A percentile compares a stretch with the other conserved stretches of the same genome.
Conservation (phyloP, 2,113 vertebrate genomes). For the Podarcis cretensis region DNA sequence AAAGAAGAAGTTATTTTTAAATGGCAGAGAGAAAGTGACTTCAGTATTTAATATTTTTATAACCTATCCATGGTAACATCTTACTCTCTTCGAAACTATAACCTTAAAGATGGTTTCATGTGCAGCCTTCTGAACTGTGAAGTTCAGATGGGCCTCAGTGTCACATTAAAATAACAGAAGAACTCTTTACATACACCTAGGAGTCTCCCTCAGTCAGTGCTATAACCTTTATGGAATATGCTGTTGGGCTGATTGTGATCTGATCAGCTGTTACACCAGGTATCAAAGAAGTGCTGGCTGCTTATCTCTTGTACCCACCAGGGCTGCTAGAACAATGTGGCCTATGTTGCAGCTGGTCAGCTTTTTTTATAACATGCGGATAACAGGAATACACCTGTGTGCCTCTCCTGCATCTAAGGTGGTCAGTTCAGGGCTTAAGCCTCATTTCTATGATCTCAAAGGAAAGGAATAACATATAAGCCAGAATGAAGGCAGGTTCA, state of each 20-base stretch:
- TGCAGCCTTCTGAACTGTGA: background rate
- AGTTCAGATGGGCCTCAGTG: background rate
- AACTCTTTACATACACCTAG: background rate
- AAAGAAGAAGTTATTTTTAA: constrained; percentile 15
- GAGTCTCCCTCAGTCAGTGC: background rate
- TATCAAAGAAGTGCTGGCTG: background rate
- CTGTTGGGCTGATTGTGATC: background rate
- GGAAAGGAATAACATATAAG: background rate
- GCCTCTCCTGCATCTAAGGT: background rate
- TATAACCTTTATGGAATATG: background rate
- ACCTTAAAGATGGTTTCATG: no score
- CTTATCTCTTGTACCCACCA: background rate
- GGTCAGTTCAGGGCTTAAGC: background rate
- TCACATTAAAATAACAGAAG: background rate
- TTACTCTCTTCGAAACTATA: background rate
- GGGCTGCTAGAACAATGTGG: background rate
- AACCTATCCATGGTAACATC: background rate
- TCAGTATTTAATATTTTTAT: background rate
- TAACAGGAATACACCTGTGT: background rate
- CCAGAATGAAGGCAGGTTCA: background rate
- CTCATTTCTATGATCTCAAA: background rate
- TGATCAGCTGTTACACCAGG: background rate
- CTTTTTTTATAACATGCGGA: no score
- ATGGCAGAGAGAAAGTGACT: background rate
- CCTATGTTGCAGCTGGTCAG: background rate